Evolutionary conservation across 2,113 vertebrate species (phyloP).

Genomic region (Seriola quinqueradiata): DNA sequence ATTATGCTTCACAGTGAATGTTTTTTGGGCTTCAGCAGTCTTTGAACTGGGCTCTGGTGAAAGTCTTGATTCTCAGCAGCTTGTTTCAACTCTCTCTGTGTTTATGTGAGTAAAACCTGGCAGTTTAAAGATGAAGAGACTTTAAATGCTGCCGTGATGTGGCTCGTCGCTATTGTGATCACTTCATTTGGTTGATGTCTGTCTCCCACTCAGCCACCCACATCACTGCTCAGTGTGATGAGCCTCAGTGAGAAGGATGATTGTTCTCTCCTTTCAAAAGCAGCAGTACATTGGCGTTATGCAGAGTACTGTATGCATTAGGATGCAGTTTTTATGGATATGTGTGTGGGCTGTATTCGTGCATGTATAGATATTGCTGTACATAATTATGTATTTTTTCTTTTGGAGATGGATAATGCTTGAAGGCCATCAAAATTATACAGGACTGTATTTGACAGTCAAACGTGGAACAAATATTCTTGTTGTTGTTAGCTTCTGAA

Average conservation of each 20-base stretch:
- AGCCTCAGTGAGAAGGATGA: slow-evolving; percentile 21
- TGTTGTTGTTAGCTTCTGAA: not conserved
- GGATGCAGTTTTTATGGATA: not conserved
- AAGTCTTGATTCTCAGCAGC: not conserved
- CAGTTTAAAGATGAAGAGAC: slow-evolving; percentile 46
- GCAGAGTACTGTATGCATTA: not conserved
- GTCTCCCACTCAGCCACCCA: slow-evolving; percentile 40
- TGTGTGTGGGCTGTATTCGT: slow-evolving; percentile 35
- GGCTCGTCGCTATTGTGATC: slow-evolving; percentile 32
- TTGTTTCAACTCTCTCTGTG: slow-evolving; percentile 11
- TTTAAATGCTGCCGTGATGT: slow-evolving; percentile 33
- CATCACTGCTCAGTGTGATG: slow-evolving; percentile 24
- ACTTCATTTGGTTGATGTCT: slow-evolving; percentile 49
- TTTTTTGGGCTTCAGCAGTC: slow-evolving; percentile 2
- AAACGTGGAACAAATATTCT: slow-evolving; percentile 19
- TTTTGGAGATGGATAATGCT: slow-evolving; percentile 1
- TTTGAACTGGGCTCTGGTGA: slow-evolving; percentile 16
- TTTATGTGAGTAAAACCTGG: slow-evolving; percentile 26
- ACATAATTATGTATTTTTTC: slow-evolving; percentile 1
- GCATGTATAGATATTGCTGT: slow-evolving; percentile 2
- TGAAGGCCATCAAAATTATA: not conserved
- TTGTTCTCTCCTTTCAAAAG: slow-evolving; percentile 31
- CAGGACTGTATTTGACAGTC: slow-evolving; percentile 16
- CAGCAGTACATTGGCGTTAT: not conserved
- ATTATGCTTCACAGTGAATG: slow-evolving; percentile 10